Conservation (phyloP, 37 sponge, comb jelly and placozoan genomes). For the Ephydatia muelleri region DNA sequence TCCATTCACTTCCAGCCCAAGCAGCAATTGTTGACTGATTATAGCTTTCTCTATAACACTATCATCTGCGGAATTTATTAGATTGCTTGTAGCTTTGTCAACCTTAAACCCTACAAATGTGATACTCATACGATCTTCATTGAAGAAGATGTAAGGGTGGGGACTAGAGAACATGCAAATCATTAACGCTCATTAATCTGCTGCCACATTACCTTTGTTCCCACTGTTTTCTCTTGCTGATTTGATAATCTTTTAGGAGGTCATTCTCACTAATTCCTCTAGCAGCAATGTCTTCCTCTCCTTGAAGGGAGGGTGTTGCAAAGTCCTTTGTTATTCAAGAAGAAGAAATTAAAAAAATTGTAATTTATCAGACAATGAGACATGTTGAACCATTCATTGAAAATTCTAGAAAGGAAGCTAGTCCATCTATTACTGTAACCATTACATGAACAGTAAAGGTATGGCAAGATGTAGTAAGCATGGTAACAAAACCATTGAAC, state of each 20-base stretch:
- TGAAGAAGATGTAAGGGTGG: conserved; percentile 97
- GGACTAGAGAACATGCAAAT: conserved; percentile 28
- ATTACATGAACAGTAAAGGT: too few relatives aligned
- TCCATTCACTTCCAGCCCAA: conserved; percentile 14
- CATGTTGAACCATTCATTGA: too few relatives aligned
- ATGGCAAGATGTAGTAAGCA: too few relatives aligned
- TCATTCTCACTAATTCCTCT: conserved; percentile 10
- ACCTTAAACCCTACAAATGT: conserved; percentile 91
- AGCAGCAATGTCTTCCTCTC: conserved; percentile 15
- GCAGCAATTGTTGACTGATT: conserved; percentile 27
- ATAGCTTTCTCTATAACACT: conserved; percentile 12
- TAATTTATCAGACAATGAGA: too few relatives aligned
- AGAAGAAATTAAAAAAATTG: too few relatives aligned
- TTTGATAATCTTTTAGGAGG: conserved; percentile 48
- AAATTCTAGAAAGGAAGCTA: too few relatives aligned
- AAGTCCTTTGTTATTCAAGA: conserved; percentile 73
- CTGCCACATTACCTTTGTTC: conserved; percentile 56
- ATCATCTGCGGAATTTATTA: conserved; percentile 27
- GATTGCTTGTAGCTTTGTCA: conserved; percentile 21
- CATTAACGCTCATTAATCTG: background rate
- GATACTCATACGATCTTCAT: conserved; percentile 73
- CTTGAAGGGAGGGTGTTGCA: conserved; percentile 77
- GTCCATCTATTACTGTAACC: too few relatives aligned
- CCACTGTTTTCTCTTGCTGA: conserved; percentile 55
- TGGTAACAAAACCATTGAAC: too few relatives aligned